phyloP scores from a whole-genome alignment of 2,797 vertebrate genomes.

The Rhinoraja longicauda region DNA sequence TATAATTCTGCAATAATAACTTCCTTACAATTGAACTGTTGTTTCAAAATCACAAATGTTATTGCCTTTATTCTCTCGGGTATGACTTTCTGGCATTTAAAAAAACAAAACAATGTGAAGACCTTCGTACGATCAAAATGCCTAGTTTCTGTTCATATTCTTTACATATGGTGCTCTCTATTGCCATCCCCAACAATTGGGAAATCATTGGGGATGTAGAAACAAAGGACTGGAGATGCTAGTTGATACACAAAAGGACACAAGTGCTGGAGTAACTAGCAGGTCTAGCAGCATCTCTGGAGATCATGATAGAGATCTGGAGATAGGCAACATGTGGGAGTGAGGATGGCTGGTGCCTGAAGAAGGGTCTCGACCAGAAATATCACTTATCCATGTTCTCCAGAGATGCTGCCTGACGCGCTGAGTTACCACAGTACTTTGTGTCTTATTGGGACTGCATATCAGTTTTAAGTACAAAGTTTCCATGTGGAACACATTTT shows the following conservation, averaged over 20 bases:
- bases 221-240: too few relatives aligned
- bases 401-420: too few relatives aligned
- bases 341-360: too few relatives aligned
- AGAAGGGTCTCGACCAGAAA: too few relatives aligned
- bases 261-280: too few relatives aligned
- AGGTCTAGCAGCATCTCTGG: too few relatives aligned
- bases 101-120: not conserved
- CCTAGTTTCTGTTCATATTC: not conserved
- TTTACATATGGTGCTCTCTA: not conserved
- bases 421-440: too few relatives aligned
- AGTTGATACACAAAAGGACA: too few relatives aligned
- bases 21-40: not conserved
- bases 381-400: too few relatives aligned
- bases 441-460: not conserved
- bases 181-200: not conserved
- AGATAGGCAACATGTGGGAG: too few relatives aligned
- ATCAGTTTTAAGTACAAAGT: not conserved
- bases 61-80: not conserved
- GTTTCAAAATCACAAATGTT: not conserved
- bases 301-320: too few relatives aligned
- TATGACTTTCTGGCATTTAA: not conserved
- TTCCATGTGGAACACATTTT: not conserved
- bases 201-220: not conserved
- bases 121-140: not conserved
- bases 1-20: not conserved